Percentiles rank a stretch among this genome's conserved stretches.
Conservation (phyloP, 2,888 invertebrate genomes). For the Clitarchus hookeri region DNA sequence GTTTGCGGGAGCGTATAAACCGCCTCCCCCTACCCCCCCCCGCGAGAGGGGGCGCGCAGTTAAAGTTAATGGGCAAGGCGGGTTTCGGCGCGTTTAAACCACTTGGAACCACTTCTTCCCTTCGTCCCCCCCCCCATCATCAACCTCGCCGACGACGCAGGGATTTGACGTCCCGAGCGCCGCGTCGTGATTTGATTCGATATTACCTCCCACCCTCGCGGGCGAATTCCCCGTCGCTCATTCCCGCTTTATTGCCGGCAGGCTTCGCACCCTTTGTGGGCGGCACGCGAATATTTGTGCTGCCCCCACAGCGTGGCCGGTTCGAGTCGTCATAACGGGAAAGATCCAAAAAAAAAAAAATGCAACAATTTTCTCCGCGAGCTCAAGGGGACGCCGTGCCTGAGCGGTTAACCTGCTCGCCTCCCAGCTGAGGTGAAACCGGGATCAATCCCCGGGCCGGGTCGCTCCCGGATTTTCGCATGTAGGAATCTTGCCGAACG, state of each 20-base stretch:
- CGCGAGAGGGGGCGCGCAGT: not conserved
- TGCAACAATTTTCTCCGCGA: too few relatives aligned
- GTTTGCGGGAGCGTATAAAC: not conserved
- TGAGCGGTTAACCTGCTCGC: too few relatives aligned
- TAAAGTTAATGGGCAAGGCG: not conserved
- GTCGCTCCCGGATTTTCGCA: too few relatives aligned
- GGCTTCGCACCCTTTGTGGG: not conserved
- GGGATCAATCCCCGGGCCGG: too few relatives aligned
- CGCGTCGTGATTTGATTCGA: not conserved
- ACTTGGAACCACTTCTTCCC: constrained; percentile 2
- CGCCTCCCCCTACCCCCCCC: not conserved
- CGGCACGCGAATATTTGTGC: too few relatives aligned
- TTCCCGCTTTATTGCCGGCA: not conserved
- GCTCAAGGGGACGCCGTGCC: too few relatives aligned
- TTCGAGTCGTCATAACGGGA: too few relatives aligned
- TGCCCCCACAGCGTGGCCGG: too few relatives aligned
- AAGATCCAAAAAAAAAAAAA: too few relatives aligned
- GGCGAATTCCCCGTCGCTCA: not conserved
- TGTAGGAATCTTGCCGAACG: too few relatives aligned
- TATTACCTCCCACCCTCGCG: not conserved
- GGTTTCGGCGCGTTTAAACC: not conserved
- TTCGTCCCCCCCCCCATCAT: not conserved
- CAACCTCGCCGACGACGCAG: not conserved
- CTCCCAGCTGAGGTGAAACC: too few relatives aligned
- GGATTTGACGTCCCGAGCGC: not conserved